phyloP scores from a whole-genome alignment of 2,113 vertebrate species.

The Eretmochelys imbricata region DNA sequence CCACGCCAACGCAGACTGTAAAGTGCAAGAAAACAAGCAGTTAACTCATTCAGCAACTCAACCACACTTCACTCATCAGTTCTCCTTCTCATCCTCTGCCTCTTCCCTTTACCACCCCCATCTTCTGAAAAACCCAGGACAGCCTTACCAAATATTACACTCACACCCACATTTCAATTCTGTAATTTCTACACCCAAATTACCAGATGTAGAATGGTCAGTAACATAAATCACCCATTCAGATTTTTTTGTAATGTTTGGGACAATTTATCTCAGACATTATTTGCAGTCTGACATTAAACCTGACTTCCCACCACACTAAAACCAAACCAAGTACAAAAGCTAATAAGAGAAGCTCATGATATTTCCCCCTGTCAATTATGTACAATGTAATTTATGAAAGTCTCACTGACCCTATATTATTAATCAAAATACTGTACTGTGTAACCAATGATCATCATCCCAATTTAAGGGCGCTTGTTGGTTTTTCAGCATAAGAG shows the following conservation, averaged over 20 bases:
- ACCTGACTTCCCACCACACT: neutral
- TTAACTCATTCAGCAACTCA: neutral
- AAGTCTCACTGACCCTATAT: neutral
- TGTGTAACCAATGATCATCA: neutral
- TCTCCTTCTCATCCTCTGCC: neutral
- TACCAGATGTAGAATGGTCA: neutral
- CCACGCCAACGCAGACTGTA: fast-evolving
- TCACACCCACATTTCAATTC: neutral
- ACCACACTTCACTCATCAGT: neutral
- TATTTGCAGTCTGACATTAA: neutral
- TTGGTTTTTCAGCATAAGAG: neutral
- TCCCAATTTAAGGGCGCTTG: neutral
- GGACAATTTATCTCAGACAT: neutral
- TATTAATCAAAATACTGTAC: neutral
- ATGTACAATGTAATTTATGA: neutral
- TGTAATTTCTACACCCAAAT: neutral
- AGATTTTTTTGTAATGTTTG: neutral
- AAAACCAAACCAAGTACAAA: fast-evolving
- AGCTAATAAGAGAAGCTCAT: too few species aligned
- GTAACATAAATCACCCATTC: neutral
- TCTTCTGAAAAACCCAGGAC: neutral
- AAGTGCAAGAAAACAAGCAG: neutral
- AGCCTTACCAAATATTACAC: neutral
- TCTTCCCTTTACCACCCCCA: fast-evolving
- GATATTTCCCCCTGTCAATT: too few species aligned